Base-by-base conservation (phyloP, 2,888 invertebrate genomes). In the Melitaea athalia region DNA sequence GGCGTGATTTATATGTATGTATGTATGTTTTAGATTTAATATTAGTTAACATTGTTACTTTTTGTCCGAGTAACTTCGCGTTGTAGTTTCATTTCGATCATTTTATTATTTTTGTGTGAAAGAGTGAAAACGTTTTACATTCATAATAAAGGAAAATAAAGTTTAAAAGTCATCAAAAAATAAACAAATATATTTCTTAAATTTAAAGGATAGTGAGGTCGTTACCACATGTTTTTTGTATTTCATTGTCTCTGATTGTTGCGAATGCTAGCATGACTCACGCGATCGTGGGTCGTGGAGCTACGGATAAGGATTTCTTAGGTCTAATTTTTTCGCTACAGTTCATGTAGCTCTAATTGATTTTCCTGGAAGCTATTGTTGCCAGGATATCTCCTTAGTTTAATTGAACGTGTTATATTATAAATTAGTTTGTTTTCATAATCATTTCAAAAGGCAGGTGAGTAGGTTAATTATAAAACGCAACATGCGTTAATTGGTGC, bases 251-350 rank as follows among this genome's bases (percentile, higher is more conserved):
- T 57, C 38, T 42, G 63, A 59, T 59, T 67, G 50, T 38, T 38
- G 11, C 38, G 55, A 38, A 57, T 31, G 57, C 50, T 69, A 53
- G 68, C 71, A 71, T 66, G 71, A 71, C 43, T 71, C 71, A 71
- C 71, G 71, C 69, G 57, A 66, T 63, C 65, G 68, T 68, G 70
- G 64, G 60, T 63, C 63, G 71, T 63, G 69, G 14, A 63, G 69
- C 50, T 45, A 61, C 57, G 49, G 71, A 71, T 71, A 71, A 71
- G 71, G 71, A 63, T 69, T 63, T 71, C 65, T 61, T 33, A 64
- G 68, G 55, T 57, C 57, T 71, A 65, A 52, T 71, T 71, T 24
- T 65, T 63, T 59, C 63, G 53, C 33, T 63, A 52, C 68, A 68
- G 47, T 65, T 68, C 47, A 10, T 17, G 38, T 45, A 33, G 11